phyloP scores from a whole-genome alignment of 2,797 vertebrate species.

The Enteromius unitaeniatus region DNA sequence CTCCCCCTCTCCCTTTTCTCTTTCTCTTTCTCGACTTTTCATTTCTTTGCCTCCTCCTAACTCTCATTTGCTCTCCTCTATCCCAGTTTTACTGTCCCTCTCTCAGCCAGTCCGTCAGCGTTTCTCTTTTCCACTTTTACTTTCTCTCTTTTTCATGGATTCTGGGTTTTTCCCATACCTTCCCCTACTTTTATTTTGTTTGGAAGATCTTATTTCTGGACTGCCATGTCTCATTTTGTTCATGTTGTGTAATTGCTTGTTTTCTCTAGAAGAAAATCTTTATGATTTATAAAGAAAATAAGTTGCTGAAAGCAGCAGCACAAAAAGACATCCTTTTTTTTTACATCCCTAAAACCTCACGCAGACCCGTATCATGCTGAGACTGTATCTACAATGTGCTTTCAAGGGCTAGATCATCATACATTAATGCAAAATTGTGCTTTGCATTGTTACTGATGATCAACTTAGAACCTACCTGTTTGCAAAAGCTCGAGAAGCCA shows the following conservation, averaged over 20 bases:
- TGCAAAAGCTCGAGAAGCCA: not conserved
- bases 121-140: constrained; percentile 33
- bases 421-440: not conserved
- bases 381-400: not conserved
- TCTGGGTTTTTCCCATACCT: not conserved
- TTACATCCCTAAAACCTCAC: not conserved
- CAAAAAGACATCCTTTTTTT: not conserved
- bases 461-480: not conserved
- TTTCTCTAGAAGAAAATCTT: constrained; percentile 16
- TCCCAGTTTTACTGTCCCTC: constrained; percentile 36
- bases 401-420: not conserved
- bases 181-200: constrained; percentile 24
- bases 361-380: not conserved
- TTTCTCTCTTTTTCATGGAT: constrained; percentile 24
- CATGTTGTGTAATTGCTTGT: not conserved
- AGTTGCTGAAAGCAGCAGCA: constrained; percentile 2
- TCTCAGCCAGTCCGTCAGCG: constrained; percentile 23
- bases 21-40: constrained; percentile 14
- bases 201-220: constrained; percentile 5
- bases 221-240: constrained; percentile 5
- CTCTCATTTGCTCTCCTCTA: constrained; percentile 37
- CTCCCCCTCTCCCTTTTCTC: constrained; percentile 52
- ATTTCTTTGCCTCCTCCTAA: constrained; percentile 26
- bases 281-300: constrained; percentile 9
- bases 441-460: not conserved